Base-by-base conservation (phyloP, 2,797 vertebrate species). In the Chaenodraco wilsoni region DNA sequence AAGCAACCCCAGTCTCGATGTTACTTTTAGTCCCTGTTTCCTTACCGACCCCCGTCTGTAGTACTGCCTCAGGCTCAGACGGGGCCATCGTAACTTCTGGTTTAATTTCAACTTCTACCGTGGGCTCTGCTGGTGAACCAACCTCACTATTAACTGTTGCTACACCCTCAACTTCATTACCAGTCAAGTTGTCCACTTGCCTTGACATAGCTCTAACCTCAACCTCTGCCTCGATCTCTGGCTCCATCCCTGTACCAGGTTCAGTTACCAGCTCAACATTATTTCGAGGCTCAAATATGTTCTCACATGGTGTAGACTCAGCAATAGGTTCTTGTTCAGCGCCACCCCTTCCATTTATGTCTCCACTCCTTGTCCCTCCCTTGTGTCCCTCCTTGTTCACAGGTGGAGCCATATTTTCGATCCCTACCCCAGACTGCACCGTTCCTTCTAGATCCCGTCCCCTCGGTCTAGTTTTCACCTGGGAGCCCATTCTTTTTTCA, bases 381-480 rank as follows among this genome's bases (percentile, higher is more conserved):
- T 64, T 81, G 12, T 85, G 82, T 49, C 64, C 73, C 5, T 90
- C 91, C 33, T 67, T 89, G 65, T 73, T 76, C 9, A 74, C 27
- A 68, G 33, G 17, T 44, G 77, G 62, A 48, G 54, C 19, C 43
- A 69, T 61, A 54, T 84, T 82, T 63, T 91, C 82, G 5, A 68
- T 71, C 13, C 85, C 83, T 10, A 78, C 3, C 27, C 89, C 88
- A 11, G 87, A 87, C 33, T 89, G 84, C 15, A 92, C 90, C 41
- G 83, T 91, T 17, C 87, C 91, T 69, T 93, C 91, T 27, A 89
- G 54, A 76, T 88, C 85, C 16, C 85, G 75, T 16, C 88, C 86
- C 5, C 81, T 87, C 10, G 84, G 78, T 52, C 83, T 83, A 19
- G 87, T 91, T 80, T 90, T 91, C 16, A 89, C 85, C 58, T 92